These are phyloP conservation scores for Hylaeus volcanicus DNA, from an alignment of 1,140 invertebrate species.

Conservation along the genomic window DNA sequence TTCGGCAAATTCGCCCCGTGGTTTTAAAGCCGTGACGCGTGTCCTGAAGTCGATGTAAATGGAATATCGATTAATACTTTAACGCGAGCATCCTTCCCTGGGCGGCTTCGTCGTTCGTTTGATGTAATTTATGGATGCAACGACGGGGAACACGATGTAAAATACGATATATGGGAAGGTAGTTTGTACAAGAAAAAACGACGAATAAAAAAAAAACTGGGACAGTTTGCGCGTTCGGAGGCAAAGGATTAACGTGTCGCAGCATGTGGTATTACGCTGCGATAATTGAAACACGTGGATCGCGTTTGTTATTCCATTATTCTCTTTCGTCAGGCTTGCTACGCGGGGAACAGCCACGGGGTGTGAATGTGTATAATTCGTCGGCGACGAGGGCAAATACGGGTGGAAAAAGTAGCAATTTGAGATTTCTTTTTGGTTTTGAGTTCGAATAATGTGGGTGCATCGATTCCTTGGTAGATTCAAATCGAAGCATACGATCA, in stretches of 20 bases:
- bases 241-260: slow-evolving; percentile 8
- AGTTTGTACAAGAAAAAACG: not conserved
- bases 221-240: not conserved
- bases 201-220: not conserved
- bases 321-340: not conserved
- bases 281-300: not conserved
- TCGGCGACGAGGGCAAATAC: too few relatives aligned
- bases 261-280: not conserved
- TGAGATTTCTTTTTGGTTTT: too few relatives aligned
- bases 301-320: not conserved
- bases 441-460: too few relatives aligned
- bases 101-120: not conserved
- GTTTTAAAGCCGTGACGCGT: not conserved
- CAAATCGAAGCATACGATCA: too few relatives aligned
- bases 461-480: too few relatives aligned
- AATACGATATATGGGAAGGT: not conserved
- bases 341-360: not conserved
- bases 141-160: not conserved
- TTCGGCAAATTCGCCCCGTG: not conserved
- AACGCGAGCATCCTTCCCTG: not conserved
- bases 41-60: slow-evolving; percentile 27
- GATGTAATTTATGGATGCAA: slow-evolving; percentile 22
- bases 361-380: not conserved
- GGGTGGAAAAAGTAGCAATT: too few relatives aligned
- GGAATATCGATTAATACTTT: slow-evolving; percentile 45